A percentile compares a stretch with the other conserved stretches of the same genome.
Conservation (phyloP, 2,888 invertebrate species). For the Chirona hameri region DNA sequence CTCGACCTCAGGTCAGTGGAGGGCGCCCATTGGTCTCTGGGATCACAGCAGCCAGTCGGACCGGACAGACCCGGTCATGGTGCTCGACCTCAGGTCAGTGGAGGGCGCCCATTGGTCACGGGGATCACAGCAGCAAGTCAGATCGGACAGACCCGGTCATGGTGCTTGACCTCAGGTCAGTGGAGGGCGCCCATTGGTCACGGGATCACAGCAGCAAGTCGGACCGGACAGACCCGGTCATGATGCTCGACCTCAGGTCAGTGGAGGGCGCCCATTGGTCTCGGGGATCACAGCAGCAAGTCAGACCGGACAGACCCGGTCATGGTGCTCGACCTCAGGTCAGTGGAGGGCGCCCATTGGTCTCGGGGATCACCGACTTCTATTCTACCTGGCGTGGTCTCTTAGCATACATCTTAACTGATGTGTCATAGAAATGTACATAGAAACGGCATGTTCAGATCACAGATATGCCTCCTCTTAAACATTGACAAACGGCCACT, state of each 20-base stretch:
- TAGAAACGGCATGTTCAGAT: no score
- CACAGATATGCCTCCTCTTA: no score
- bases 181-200: slow-evolving; percentile 35
- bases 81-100: slow-evolving; percentile 88
- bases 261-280: slow-evolving; percentile 43
- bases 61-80: slow-evolving; percentile 89
- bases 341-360: slow-evolving; percentile 45
- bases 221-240: slow-evolving; percentile 89
- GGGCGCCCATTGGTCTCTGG: not conserved
- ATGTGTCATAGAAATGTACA: no score
- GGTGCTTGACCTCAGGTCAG: slow-evolving; percentile 90
- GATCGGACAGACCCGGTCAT: slow-evolving; percentile 92
- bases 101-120: not conserved
- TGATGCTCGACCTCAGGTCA: slow-evolving; percentile 92
- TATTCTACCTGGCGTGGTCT: no score
- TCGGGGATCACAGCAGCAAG: slow-evolving; percentile 91
- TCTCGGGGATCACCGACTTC: not conserved
- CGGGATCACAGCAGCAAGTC: slow-evolving; percentile 72
- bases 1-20: slow-evolving; percentile 81
- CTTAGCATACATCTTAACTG: no score
- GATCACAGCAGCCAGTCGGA: slow-evolving; percentile 90
- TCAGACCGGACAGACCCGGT: slow-evolving; percentile 91
- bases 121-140: slow-evolving; percentile 67
- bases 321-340: slow-evolving; percentile 93
- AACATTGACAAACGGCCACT: no score